Evolutionary conservation across 2,113 vertebrate species (phyloP).

Genomic region (Amazona guildingii): DNA sequence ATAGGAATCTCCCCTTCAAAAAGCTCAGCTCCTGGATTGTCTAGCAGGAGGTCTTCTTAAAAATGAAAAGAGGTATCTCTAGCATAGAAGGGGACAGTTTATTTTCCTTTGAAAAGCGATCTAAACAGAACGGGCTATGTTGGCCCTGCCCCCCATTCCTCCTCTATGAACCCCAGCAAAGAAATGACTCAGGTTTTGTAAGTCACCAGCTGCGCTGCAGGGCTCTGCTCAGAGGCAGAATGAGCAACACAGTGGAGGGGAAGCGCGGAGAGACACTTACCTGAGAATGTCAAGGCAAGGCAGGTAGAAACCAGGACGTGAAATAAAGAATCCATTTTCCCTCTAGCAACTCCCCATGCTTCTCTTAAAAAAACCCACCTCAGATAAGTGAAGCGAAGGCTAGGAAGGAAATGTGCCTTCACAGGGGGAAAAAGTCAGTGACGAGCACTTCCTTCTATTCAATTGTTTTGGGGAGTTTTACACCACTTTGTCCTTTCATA

Average conservation of each 20-base stretch:
- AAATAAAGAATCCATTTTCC: conserved; percentile 84
- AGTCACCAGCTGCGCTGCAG: neutral
- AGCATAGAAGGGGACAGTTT: conserved; percentile 5
- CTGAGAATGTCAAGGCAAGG: conserved; percentile 70
- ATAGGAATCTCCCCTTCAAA: neutral
- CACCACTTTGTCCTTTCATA: conserved; percentile 75
- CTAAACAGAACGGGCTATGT: conserved; percentile 20
- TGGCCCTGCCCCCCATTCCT: conserved; percentile 48
- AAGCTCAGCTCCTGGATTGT: neutral
- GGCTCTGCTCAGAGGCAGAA: neutral
- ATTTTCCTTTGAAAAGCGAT: conserved; percentile 63
- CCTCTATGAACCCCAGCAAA: conserved; percentile 18
- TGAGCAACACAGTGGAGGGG: neutral
- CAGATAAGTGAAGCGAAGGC: conserved; percentile 81
- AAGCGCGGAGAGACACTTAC: conserved; percentile 69
- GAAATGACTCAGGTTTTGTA: neutral
- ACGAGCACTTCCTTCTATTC: conserved; percentile 93
- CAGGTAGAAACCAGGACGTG: conserved; percentile 74
- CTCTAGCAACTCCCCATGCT: conserved; percentile 74
- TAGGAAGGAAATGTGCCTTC: conserved; percentile 88
- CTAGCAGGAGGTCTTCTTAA: neutral
- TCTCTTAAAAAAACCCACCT: conserved; percentile 72
- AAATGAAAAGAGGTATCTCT: neutral
- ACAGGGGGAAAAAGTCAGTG: conserved; percentile 83
- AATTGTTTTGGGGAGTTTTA: conserved; percentile 83